Evolutionary conservation across 2,797 vertebrate species (phyloP), one percentile per base, ranked within the genome.

Genomic region (Enteromius trimaculatus): DNA sequence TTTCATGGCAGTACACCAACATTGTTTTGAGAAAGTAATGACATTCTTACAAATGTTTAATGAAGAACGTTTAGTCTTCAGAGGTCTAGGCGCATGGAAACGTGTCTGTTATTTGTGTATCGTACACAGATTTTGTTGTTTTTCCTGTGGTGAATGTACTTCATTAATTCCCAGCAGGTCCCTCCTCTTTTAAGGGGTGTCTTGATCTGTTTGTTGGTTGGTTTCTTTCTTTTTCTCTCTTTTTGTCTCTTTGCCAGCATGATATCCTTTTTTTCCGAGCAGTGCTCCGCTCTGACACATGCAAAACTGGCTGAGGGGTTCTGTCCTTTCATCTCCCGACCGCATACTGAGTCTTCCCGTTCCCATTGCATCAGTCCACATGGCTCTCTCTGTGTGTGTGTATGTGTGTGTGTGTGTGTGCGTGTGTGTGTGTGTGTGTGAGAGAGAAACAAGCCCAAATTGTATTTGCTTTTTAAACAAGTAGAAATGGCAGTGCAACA

Each of bases 321-420:
- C 88, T 83, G 83, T 84, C 85, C 89, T 92, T 93, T 93, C 89
- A 92, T 92, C 92, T 82, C 31, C 82, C 51, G 37, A 70, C 82
- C 42, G n/a, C 23, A 7, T 55, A 60, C 79, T 31, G 78, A 81
- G 81, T 83, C 77, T 84, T 76, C 55, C 37, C 74, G 77, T 88
- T 90, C 90, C 88, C 89, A 88, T 92, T 93, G 92, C 92, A 92
- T 91, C 90, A 91, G 87, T 82, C 84, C 74, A 72, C 86, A 80
- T 84, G 66, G 34, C n/a, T 31, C 6, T 19, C 17, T 68, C 17
- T 58, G 72, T 31, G 13, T 26, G 31, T 55, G 77, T 37, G 42
- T 9, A 29, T 9, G 62, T 17, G 23, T 26, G 42, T 17, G n/a
- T 13, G 9, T 37, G 39, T 42, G 39, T 42, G 39, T 42, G 37